Conservation (phyloP, 2,113 vertebrate genomes). For the Phrynosoma platyrhinos region DNA sequence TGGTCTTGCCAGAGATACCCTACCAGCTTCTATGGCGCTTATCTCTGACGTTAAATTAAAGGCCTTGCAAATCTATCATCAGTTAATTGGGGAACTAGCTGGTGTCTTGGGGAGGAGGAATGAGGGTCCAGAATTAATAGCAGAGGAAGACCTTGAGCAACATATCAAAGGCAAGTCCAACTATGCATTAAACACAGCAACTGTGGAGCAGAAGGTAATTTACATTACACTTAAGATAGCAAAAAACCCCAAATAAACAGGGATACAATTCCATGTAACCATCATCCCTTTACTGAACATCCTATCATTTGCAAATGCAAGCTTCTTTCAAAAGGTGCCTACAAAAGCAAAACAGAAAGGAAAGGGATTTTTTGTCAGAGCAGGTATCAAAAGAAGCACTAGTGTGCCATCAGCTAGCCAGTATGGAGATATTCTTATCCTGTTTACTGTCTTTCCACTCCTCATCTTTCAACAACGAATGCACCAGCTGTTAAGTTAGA, state of each 20-base stretch:
- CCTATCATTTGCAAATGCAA: neutral
- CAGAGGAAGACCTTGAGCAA: slow-evolving; percentile 11
- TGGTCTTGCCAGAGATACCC: neutral
- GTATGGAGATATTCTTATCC: too few relatives aligned
- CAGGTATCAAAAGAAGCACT: neutral
- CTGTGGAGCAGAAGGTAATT: neutral
- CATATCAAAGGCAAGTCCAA: neutral
- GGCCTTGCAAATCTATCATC: slow-evolving; percentile 13
- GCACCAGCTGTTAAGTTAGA: neutral
- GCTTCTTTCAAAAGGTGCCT: neutral
- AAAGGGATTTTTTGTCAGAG: neutral
- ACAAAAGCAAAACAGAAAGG: neutral
- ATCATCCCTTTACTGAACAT: neutral
- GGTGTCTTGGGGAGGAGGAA: neutral
- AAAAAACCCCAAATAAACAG: neutral
- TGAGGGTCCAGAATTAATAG: neutral
- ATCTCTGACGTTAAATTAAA: slow-evolving; percentile 24
- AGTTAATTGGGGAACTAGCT: slow-evolving; percentile 3
- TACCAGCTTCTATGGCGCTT: neutral
- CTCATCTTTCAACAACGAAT: neutral
- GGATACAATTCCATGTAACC: neutral
- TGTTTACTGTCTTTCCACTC: neutral
- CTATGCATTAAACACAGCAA: neutral
- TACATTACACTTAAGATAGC: neutral
- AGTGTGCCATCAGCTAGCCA: neutral